Conservation (phyloP, 2,113 vertebrate species). For the Reinhardtius hippoglossoides region DNA sequence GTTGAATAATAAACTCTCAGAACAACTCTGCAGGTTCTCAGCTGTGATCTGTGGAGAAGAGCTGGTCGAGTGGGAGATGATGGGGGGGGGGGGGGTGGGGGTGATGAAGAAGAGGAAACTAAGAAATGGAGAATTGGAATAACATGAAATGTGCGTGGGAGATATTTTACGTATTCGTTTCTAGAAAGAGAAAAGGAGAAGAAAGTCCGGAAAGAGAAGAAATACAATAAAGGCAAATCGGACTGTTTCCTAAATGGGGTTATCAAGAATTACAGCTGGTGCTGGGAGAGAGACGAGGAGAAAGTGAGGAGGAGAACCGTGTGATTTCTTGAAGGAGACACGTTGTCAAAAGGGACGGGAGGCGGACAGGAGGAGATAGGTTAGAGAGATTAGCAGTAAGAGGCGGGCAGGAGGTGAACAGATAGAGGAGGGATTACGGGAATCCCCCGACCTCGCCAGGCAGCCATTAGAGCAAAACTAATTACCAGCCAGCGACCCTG, state of each 20-base stretch:
- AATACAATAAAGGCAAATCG: background rate
- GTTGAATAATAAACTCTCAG: constrained; percentile 61
- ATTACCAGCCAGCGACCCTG: constrained; percentile 77
- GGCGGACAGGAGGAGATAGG: constrained; percentile 72
- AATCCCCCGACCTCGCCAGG: constrained; percentile 78
- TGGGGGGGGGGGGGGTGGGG: constrained; percentile 1
- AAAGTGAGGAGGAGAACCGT: constrained; percentile 27
- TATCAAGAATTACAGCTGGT: constrained; percentile 18
- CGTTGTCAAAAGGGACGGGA: constrained; percentile 40
- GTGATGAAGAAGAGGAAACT: constrained; percentile 20
- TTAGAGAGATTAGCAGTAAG: constrained; percentile 79
- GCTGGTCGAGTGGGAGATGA: constrained; percentile 17
- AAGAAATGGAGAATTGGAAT: constrained; percentile 14
- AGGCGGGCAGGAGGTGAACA: constrained; percentile 75
- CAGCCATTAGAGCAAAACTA: constrained; percentile 82
- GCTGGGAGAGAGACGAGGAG: background rate
- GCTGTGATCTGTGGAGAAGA: constrained; percentile 38
- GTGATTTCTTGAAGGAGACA: constrained; percentile 62
- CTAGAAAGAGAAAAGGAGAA: background rate
- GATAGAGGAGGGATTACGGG: constrained; percentile 82
- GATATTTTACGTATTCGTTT: constrained; percentile 45
- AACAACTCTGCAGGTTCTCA: constrained; percentile 50
- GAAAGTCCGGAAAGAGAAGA: constrained; percentile 1
- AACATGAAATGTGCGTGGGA: constrained; percentile 33
- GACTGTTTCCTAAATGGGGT: constrained; percentile 13